Percentiles rank a stretch among this genome's conserved stretches.
Conservation (phyloP, 2,113 vertebrate genomes). For the Synodontis membranacea region DNA sequence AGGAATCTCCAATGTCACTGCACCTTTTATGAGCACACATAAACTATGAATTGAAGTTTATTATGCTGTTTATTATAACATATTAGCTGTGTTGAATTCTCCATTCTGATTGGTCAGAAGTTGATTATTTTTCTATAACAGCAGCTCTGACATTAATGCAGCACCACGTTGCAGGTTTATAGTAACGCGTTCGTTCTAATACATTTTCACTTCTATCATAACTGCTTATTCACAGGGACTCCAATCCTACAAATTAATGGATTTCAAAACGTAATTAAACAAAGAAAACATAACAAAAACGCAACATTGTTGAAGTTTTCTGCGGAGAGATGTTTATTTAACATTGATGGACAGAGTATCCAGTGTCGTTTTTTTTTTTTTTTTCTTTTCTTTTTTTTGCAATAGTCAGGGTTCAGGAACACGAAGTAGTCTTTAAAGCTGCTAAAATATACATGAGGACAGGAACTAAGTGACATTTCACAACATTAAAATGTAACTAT, state of each 20-base stretch:
- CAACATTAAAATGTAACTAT: not conserved
- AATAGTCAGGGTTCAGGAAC: too few relatives aligned
- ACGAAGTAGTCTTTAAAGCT: not conserved
- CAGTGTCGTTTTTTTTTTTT: too few relatives aligned
- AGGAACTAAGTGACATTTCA: not conserved
- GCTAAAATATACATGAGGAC: not conserved
- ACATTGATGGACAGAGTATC: too few relatives aligned
- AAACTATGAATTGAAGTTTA: not conserved
- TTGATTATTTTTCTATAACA: not conserved
- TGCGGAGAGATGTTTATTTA: not conserved
- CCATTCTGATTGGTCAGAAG: not conserved
- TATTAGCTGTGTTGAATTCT: not conserved
- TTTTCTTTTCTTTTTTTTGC: too few relatives aligned
- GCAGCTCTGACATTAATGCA: not conserved
- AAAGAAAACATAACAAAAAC: not conserved
- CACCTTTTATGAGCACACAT: not conserved
- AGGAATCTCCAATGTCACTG: not conserved
- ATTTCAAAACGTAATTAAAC: not conserved
- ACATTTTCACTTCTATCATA: not conserved
- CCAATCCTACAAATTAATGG: not conserved
- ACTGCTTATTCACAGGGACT: not conserved
- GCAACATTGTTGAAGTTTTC: not conserved
- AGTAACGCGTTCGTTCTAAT: not conserved
- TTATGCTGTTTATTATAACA: not conserved
- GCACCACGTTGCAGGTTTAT: not conserved